These are phyloP conservation scores for Lutjanus campechanus DNA, from an alignment of 2,797 vertebrate genomes.

Conservation along the genomic window DNA sequence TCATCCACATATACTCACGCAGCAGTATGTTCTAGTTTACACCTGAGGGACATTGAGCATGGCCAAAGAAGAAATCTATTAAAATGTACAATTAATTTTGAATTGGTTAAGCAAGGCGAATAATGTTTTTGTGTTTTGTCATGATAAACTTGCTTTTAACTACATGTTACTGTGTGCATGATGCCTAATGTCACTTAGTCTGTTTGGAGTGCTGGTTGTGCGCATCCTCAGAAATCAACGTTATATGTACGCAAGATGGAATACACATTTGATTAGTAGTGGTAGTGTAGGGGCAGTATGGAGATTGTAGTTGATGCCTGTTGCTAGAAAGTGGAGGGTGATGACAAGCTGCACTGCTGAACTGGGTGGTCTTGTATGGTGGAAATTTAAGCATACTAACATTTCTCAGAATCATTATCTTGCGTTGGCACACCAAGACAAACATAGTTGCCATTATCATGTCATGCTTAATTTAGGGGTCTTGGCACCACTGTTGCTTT, in stretches of 20 bases:
- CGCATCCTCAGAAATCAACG: neutral
- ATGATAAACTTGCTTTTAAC: too few relatives aligned
- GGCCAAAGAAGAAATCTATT: neutral
- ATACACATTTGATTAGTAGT: too few relatives aligned
- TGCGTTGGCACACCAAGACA: neutral
- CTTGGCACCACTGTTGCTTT: neutral
- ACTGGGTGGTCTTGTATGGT: neutral
- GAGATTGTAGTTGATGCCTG: neutral
- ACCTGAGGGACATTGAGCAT: neutral
- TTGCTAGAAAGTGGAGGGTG: neutral
- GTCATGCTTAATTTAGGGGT: neutral
- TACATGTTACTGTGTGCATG: too few relatives aligned
- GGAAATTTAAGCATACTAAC: neutral
- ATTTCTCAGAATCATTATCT: neutral
- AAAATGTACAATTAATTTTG: neutral
- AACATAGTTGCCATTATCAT: neutral
- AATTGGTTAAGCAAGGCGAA: neutral
- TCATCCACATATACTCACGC: neutral
- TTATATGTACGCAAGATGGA: neutral
- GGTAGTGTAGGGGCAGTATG: neutral
- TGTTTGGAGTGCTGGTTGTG: neutral
- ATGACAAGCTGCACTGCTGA: neutral
- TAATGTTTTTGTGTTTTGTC: neutral
- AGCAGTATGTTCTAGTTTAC: neutral
- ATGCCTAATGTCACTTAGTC: too few relatives aligned